These are phyloP conservation scores for Cosmorhoe ocellata DNA, from an alignment of 2,888 invertebrate species.

Conservation along the genomic window DNA sequence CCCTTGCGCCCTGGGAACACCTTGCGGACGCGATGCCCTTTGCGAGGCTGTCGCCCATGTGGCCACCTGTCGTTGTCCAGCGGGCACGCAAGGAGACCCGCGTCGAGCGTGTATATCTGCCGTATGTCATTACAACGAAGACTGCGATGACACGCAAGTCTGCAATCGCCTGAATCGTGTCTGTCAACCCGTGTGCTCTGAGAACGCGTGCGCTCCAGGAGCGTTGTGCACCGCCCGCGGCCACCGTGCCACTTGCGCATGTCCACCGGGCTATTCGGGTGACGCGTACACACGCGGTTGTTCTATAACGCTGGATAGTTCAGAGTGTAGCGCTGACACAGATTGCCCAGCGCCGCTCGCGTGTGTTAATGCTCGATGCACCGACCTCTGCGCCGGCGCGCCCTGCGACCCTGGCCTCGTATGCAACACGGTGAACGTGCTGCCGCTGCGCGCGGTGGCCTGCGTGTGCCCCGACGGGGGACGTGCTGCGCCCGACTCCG, in stretches of 20 bases:
- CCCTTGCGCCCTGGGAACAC: conserved; percentile 86
- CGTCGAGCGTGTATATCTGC: conserved; percentile 91
- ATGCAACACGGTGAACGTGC: conserved; percentile 89
- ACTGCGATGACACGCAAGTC: conserved; percentile 92
- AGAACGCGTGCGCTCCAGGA: conserved; percentile 89
- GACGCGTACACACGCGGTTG: conserved; percentile 87
- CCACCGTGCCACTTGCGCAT: conserved; percentile 90
- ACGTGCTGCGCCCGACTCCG: conserved; percentile 87
- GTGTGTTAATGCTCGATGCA: conserved; percentile 89
- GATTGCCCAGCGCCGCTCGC: conserved; percentile 89
- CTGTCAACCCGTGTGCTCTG: conserved; percentile 91
- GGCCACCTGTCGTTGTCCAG: conserved; percentile 91
- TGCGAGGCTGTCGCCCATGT: conserved; percentile 89
- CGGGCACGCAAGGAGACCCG: conserved; percentile 93
- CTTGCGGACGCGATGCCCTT: conserved; percentile 90
- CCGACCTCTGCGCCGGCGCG: conserved; percentile 89
- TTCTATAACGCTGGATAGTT: conserved; percentile 54
- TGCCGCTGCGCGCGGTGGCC: conserved; percentile 91
- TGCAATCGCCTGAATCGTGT: conserved; percentile 92
- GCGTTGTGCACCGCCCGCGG: conserved; percentile 89
- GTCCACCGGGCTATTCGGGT: conserved; percentile 88
- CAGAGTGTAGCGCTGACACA: conserved; percentile 88
- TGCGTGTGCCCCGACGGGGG: conserved; percentile 94
- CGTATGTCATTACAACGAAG: conserved; percentile 93
- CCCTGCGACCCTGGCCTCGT: conserved; percentile 90